Evolutionary conservation across 2,888 invertebrate genomes (phyloP).

Genomic region (Nephrotoma flavescens): DNA sequence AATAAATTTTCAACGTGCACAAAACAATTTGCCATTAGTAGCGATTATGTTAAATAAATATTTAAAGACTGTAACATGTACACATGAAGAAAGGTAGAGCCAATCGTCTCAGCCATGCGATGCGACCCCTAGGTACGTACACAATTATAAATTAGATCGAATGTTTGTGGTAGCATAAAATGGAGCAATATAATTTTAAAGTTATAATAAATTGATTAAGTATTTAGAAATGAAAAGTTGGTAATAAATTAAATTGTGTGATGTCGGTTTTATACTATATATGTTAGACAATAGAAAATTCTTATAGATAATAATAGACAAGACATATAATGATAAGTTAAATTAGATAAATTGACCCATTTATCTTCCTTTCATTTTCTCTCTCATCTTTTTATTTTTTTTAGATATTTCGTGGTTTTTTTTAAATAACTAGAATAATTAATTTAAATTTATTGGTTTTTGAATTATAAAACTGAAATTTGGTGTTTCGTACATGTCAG

Average conservation of each 20-base stretch:
- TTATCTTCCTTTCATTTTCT: neutral
- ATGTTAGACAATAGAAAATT: neutral
- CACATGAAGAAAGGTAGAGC: neutral
- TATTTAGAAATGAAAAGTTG: neutral
- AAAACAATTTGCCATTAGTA: neutral
- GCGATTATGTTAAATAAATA: too few relatives aligned
- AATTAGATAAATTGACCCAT: neutral
- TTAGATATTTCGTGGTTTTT: neutral
- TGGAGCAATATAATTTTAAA: neutral
- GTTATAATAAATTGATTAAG: neutral
- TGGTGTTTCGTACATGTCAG: neutral
- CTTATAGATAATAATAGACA: neutral
- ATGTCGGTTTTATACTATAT: neutral
- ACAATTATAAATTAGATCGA: neutral
- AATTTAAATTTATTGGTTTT: neutral
- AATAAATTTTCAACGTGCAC: neutral
- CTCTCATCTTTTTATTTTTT: neutral
- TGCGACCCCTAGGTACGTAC: neutral
- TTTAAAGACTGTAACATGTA: neutral
- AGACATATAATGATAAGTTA: neutral
- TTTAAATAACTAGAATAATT: neutral
- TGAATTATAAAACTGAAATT: neutral
- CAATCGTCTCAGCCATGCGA: neutral
- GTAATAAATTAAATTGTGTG: neutral
- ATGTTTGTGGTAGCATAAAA: neutral